Evolutionary conservation across 1,140 invertebrate genomes (phyloP).

Genomic region (Lycorma delicatula): DNA sequence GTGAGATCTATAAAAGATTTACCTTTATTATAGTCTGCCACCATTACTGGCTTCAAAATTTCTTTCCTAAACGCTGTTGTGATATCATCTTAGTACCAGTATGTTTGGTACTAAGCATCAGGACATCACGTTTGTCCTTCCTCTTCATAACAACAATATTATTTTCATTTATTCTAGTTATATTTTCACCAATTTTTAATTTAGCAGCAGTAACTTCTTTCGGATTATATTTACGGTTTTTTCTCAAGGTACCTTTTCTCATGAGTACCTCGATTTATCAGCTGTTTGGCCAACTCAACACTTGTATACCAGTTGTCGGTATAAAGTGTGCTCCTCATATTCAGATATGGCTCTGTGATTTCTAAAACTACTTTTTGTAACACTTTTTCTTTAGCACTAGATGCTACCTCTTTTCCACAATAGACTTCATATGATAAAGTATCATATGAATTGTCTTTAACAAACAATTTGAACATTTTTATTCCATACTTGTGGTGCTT

Average conservation of each 20-base stretch:
- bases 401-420: too few species aligned
- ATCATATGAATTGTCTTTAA: too few species aligned
- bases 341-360: too few species aligned
- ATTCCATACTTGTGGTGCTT: constrained; percentile 32
- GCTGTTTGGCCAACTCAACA: constrained; percentile 28
- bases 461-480: constrained; percentile 24
- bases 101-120: constrained; percentile 32
- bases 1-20: constrained; percentile 36
- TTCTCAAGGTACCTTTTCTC: constrained; percentile 32
- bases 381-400: too few species aligned
- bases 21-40: constrained; percentile 33
- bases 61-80: constrained; percentile 21
- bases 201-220: constrained; percentile 30
- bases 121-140: constrained; percentile 32
- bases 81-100: constrained; percentile 28
- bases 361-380: too few species aligned
- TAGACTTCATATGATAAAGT: too few species aligned
- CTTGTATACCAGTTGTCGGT: constrained; percentile 40
- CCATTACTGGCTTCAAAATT: constrained; percentile 30
- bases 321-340: constrained; percentile 34
- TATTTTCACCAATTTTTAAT: constrained; percentile 31
- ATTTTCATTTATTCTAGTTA: constrained; percentile 30
- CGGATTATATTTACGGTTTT: constrained; percentile 31
- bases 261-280: constrained; percentile 32
- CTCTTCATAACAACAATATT: constrained; percentile 34